Evolutionary conservation across 2,797 vertebrate genomes (phyloP), one percentile per base, ranked within the genome.

Genomic region (Sylvilagus floridanus): DNA sequence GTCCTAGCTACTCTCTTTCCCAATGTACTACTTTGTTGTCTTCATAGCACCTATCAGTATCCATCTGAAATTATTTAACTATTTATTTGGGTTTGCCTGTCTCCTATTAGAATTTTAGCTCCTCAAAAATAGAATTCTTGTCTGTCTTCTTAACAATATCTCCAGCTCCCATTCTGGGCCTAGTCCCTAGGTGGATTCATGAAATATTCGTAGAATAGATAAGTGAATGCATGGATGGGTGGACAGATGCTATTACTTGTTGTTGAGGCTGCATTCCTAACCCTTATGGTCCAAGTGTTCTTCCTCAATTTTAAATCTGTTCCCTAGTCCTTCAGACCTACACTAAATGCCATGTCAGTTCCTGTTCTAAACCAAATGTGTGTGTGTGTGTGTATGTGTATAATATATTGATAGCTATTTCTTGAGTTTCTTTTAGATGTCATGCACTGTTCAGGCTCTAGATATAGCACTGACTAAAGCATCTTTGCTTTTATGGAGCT

Each of bases 71-170:
- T 76, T 54, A 93, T 71, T 71, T 86, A 71, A 81, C 16, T 62
- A 13, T 84, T 84, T 71, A 47, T 24, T 60, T 28, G 26, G 65
- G 86, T 92, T 71, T 76, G 35, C 42, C 32, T 77, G 35, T 84
- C 4, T 90, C 68, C 32, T 90, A 72, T 82, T 84, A 79, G 30
- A 93, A 87, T 84, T 72, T 96, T 28, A 73, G 52, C 54, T 84
- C 37, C n/a, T 87, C 66, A 92, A 84, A 77, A 11, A 5, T 14
- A 88, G 65, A 78, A 92, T 65, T 16, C 24, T 71, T 91, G 19
- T 86, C 22, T 90, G 47, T 81, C 78, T 91, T 84, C 5, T 57
- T 82, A 85, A 90, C 52, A 69, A 1, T 35, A 60, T 60, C 54
- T 37, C 22, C 5, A 92, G 60, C 57, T 93, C 60, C 17, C 37